Evolutionary conservation across 2,797 vertebrate genomes (phyloP).

Genomic region (Pampus argenteus): DNA sequence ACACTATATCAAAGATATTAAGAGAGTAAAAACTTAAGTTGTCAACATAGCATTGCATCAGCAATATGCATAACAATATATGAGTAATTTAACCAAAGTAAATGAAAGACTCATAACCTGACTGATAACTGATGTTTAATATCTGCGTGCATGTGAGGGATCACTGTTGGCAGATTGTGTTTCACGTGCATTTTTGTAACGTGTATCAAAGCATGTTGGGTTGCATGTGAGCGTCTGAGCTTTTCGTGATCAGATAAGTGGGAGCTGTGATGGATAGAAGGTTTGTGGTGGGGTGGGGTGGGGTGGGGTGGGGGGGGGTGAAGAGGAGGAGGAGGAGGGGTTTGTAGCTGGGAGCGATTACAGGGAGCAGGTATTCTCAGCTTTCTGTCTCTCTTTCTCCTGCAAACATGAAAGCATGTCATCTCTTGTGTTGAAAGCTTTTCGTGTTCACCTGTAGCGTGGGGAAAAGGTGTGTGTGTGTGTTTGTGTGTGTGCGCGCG

Average conservation of each 20-base stretch:
- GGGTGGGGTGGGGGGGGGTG: neutral
- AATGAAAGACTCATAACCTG: neutral
- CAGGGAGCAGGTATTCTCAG: slow-evolving; percentile 67
- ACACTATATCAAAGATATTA: no score
- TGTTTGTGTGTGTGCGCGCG: slow-evolving; percentile 34
- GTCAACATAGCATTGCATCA: neutral
- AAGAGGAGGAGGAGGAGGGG: neutral
- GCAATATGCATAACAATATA: neutral
- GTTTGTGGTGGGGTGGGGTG: neutral
- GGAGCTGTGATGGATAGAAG: slow-evolving; percentile 37
- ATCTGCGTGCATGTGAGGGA: neutral
- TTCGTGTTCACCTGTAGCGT: slow-evolving; percentile 72
- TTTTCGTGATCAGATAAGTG: slow-evolving; percentile 58
- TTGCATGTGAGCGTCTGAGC: slow-evolving; percentile 43
- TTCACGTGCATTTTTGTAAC: slow-evolving; percentile 15
- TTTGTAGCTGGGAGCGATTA: slow-evolving; percentile 35
- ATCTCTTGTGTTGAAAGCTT: slow-evolving; percentile 71
- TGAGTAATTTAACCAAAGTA: slow-evolving; percentile 4
- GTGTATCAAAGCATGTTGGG: slow-evolving; percentile 37
- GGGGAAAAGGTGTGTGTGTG: slow-evolving; percentile 35
- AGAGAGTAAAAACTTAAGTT: neutral
- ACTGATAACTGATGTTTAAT: no score
- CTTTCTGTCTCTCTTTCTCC: slow-evolving; percentile 63
- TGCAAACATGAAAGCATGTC: slow-evolving; percentile 77
- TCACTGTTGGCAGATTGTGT: slow-evolving; percentile 4